Evolutionary conservation across 2,113 vertebrate species (phyloP), one percentile per base, ranked within the genome.

Genomic region (Arenaria interpres): DNA sequence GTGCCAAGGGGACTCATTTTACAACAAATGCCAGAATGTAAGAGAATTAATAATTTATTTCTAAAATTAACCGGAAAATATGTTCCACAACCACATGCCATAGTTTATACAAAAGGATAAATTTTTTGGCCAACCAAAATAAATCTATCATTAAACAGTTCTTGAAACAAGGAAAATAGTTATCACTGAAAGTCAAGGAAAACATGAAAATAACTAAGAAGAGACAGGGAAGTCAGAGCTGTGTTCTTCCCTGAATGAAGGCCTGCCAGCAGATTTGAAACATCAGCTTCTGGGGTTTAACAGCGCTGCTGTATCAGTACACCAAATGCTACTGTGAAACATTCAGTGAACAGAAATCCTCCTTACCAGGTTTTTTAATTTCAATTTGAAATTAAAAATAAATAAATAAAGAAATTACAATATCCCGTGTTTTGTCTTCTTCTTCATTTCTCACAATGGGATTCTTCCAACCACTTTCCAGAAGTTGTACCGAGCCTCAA

Each of bases 51-150:
- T 60, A 45, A 43, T 48, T 86, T 60, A 24, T 72, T 60, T 57
- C 14, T 57, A 62, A 73, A 87, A 37, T 51, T 81, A 8, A 33
- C 4, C 15, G 50, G n/a, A 78, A 88, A 46, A 10, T 45, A 14
- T 41, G 3, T 60, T 75, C 22, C 11, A 54, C 7, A 50, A 24
- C 12, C 14, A 21, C 1, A 1, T 37, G 6, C 4, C 2, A 1
- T 24, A 54, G 2, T 33, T 85, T 45, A 59, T 59, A 59, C 2
- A 53, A 82, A 71, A 67, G 2, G 3, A 45, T 73, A 57, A 57
- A 0, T 14, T 45, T 63, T 91, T 53, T 67, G 14, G 12, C 30
- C 68, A 71, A 81, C 3, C 4, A 32, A 51, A 51, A 56, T 28
- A 84, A 33, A 33, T 10, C 4, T 37, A 6, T 56, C 2, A 25